phyloP scores from a whole-genome alignment of 2,888 invertebrate genomes.

The Linyphia triangularis region DNA sequence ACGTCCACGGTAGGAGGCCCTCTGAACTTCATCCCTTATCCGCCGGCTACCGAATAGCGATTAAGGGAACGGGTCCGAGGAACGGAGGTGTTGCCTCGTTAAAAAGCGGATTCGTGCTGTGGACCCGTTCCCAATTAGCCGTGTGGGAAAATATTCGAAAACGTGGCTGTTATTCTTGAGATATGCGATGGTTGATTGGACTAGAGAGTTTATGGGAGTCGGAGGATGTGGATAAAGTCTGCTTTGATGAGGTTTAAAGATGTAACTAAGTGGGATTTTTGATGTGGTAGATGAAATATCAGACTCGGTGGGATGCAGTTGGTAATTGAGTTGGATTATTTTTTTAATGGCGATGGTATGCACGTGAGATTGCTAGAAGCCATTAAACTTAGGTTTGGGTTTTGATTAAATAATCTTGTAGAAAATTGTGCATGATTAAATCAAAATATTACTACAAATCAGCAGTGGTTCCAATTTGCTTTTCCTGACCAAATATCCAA shows the following conservation, averaged over 20 bases:
- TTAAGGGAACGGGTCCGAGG: not conserved
- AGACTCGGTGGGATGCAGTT: not conserved
- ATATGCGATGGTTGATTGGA: not conserved
- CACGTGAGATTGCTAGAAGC: not conserved
- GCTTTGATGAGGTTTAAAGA: not conserved
- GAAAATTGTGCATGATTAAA: no score
- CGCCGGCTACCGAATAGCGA: slow-evolving; percentile 49
- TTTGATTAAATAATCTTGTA: no score
- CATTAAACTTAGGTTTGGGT: not conserved
- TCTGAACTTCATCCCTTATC: not conserved
- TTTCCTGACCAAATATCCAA: no score
- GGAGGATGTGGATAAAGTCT: not conserved
- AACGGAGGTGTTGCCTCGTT: not conserved
- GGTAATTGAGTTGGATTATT: not conserved
- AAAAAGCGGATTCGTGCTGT: slow-evolving; percentile 8
- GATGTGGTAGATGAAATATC: not conserved
- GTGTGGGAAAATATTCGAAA: slow-evolving; percentile 29
- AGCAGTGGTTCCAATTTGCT: no score
- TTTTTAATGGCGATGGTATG: not conserved
- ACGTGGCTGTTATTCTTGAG: not conserved
- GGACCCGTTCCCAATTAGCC: slow-evolving; percentile 29
- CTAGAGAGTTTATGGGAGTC: not conserved
- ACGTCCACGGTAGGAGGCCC: not conserved
- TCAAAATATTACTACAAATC: no score
- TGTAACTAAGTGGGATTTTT: no score